Conservation (phyloP, 35 echinoderm and acorn worm genomes). For the Patiria miniata region DNA sequence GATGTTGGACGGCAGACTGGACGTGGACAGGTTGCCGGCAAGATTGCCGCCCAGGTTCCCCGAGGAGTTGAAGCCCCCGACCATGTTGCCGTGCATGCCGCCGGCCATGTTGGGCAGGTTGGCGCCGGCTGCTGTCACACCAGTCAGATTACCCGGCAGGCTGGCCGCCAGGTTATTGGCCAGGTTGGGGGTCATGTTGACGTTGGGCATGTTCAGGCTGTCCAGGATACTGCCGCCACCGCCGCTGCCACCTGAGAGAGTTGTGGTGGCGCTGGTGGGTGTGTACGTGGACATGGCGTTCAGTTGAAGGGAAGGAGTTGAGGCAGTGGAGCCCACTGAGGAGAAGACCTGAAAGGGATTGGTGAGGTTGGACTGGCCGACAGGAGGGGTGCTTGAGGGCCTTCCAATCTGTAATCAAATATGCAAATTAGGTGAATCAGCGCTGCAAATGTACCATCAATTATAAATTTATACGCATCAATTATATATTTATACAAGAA, state of each 20-base stretch:
- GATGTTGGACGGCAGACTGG: conserved; percentile 38
- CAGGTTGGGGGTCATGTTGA: conserved; percentile 48
- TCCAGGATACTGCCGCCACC: conserved; percentile 64
- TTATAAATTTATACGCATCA: too few species aligned
- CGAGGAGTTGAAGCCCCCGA: conserved; percentile 35
- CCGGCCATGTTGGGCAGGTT: conserved; percentile 51
- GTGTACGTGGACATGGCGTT: conserved; percentile 72
- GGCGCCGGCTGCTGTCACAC: conserved; percentile 33
- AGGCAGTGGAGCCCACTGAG: conserved; percentile 52
- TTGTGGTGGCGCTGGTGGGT: conserved; percentile 67
- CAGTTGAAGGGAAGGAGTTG: conserved; percentile 83
- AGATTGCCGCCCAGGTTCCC: conserved; percentile 56
- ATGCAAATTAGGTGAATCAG: background rate
- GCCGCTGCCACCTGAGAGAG: conserved; percentile 45
- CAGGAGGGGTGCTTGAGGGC: conserved; percentile 42
- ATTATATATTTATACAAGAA: too few species aligned
- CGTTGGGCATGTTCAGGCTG: conserved; percentile 56
- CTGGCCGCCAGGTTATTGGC: conserved; percentile 55
- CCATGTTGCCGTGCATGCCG: conserved; percentile 69
- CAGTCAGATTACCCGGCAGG: conserved; percentile 48
- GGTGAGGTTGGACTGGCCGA: conserved; percentile 42
- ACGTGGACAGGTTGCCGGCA: conserved; percentile 26
- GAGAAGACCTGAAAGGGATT: conserved; percentile 37
- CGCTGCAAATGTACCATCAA: too few species aligned
- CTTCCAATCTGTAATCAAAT: conserved; percentile 47